Conservation (phyloP, 2,888 invertebrate species). For the Holacanthella duospinosa region DNA sequence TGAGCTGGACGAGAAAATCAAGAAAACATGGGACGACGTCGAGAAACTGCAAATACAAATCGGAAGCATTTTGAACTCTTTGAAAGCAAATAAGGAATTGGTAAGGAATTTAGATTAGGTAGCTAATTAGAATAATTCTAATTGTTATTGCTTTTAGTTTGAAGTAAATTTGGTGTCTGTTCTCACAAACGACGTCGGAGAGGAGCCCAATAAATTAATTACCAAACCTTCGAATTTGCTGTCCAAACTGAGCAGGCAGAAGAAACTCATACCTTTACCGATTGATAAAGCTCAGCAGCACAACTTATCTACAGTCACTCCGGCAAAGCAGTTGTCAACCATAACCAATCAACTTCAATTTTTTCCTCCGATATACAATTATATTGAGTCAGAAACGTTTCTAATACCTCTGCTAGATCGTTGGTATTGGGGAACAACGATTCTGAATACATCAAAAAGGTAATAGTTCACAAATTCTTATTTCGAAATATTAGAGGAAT, state of each 20-base stretch:
- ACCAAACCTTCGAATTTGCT: background rate
- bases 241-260: background rate
- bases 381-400: constrained; percentile 2
- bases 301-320: background rate
- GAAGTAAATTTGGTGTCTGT: background rate
- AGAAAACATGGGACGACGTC: background rate
- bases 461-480: background rate
- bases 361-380: background rate
- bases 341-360: background rate
- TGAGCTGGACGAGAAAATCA: background rate
- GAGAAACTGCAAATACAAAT: background rate
- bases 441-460: background rate
- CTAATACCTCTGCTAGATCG: constrained; percentile 1
- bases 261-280: too few species aligned
- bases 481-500: too few species aligned
- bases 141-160: too few species aligned
- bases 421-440: constrained; percentile 7
- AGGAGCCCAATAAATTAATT: background rate
- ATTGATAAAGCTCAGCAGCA: background rate
- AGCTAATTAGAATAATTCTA: too few species aligned
- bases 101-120: background rate
- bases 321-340: background rate
- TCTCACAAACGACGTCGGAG: background rate
- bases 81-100: background rate
- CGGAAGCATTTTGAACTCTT: background rate